These are phyloP conservation scores for Aphodius sticticus DNA, from an alignment of 2,888 invertebrate genomes.

Conservation along the genomic window DNA sequence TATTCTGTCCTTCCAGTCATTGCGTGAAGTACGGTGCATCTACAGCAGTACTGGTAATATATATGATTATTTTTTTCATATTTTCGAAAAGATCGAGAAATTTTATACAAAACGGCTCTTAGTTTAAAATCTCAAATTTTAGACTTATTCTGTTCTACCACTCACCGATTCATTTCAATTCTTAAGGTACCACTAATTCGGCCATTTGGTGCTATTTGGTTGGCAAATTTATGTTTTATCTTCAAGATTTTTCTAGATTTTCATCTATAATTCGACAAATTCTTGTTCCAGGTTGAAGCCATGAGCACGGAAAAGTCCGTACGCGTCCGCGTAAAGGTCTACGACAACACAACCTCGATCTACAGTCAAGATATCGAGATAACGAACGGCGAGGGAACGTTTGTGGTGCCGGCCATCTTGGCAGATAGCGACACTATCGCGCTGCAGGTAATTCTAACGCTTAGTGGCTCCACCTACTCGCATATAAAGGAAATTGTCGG, in stretches of 20 bases:
- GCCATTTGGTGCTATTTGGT: not conserved
- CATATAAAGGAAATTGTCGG: not conserved
- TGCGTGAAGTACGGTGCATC: no score
- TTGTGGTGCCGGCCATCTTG: constrained; percentile 73
- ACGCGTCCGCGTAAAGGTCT: constrained; percentile 71
- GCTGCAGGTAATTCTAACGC: constrained; percentile 63
- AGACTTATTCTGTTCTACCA: no score
- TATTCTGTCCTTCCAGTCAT: no score
- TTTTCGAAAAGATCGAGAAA: no score
- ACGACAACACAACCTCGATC: constrained; percentile 73
- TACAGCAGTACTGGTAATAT: no score
- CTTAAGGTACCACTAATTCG: not conserved
- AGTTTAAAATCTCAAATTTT: no score
- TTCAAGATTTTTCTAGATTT: not conserved
- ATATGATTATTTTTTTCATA: no score
- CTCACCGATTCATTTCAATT: no score
- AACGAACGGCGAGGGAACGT: constrained; percentile 70
- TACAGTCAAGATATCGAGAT: constrained; percentile 77
- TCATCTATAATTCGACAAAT: not conserved
- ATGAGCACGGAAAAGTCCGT: constrained; percentile 74
- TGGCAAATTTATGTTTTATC: not conserved
- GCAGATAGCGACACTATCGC: constrained; percentile 72
- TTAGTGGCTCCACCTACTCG: not conserved
- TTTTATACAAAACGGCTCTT: no score
- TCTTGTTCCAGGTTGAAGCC: constrained; percentile 67